These are phyloP conservation scores for Syrrhaptes paradoxus DNA, from an alignment of 2,113 vertebrate species.

Conservation along the genomic window DNA sequence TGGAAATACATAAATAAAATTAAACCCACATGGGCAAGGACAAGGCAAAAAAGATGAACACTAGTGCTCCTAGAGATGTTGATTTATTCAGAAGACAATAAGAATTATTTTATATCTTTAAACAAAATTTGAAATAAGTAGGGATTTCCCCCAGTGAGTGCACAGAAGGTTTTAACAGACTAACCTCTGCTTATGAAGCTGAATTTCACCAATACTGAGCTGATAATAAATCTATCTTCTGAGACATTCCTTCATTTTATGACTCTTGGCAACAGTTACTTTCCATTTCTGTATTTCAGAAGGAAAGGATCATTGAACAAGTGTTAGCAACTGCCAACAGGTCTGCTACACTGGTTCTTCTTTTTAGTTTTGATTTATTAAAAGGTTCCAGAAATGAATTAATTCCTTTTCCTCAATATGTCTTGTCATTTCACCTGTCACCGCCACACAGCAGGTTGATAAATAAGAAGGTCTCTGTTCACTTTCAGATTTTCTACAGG, in stretches of 20 bases:
- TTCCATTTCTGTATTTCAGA: constrained; percentile 30
- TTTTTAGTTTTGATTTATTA: constrained; percentile 39
- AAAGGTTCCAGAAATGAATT: background rate
- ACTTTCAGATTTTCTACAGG: background rate
- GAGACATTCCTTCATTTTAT: constrained; percentile 37
- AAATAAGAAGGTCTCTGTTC: background rate
- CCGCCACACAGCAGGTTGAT: background rate
- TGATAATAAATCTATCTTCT: constrained; percentile 39
- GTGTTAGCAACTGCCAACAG: background rate
- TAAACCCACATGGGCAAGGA: background rate
- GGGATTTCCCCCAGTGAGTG: background rate
- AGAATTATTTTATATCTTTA: constrained; percentile 1
- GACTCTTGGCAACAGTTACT: constrained; percentile 43
- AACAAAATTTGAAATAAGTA: constrained; percentile 7
- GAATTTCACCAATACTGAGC: constrained; percentile 8
- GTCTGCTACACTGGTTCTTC: background rate
- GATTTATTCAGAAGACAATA: constrained; percentile 31
- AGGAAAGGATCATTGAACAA: constrained; percentile 36
- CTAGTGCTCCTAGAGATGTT: background rate
- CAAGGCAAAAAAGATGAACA: background rate
- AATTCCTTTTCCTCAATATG: background rate
- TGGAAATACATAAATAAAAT: constrained; percentile 35
- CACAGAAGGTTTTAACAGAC: constrained; percentile 24
- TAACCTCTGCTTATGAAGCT: constrained; percentile 43
- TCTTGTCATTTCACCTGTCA: constrained; percentile 11